phyloP scores from a whole-genome alignment of 92 coral and sea anemone species.

The Parazoanthus swiftii region DNA sequence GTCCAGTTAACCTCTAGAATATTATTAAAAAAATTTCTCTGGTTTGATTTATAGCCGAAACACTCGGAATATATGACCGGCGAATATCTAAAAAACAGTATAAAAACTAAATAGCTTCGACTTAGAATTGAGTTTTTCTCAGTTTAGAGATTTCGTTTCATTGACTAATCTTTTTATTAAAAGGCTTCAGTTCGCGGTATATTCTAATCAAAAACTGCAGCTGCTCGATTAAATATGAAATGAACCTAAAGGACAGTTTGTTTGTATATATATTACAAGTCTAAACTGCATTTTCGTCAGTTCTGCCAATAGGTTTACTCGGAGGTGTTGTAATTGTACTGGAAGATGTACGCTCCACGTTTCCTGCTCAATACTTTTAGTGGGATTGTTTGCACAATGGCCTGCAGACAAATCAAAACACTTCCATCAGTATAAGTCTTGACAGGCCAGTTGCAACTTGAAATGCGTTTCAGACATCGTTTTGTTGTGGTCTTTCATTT shows the following conservation, averaged over 20 bases:
- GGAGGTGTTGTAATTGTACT: neutral
- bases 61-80: neutral
- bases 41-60: neutral
- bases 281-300: neutral
- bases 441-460: neutral
- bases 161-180: neutral
- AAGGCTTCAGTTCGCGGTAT: neutral
- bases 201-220: neutral
- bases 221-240: neutral
- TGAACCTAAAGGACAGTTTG: neutral
- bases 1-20: slow-evolving; percentile 7
- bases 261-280: neutral
- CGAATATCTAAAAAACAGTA: neutral
- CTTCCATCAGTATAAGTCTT: neutral
- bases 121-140: neutral
- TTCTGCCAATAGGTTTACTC: neutral
- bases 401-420: neutral
- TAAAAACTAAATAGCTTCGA: neutral
- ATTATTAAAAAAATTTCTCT: neutral
- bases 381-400: neutral
- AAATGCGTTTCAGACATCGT: neutral
- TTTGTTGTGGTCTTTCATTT: neutral
- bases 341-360: neutral
- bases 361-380: neutral
- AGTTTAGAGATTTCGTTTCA: neutral